phyloP scores from a whole-genome alignment of 2,888 invertebrate species.

The Agonum fuliginosum region DNA sequence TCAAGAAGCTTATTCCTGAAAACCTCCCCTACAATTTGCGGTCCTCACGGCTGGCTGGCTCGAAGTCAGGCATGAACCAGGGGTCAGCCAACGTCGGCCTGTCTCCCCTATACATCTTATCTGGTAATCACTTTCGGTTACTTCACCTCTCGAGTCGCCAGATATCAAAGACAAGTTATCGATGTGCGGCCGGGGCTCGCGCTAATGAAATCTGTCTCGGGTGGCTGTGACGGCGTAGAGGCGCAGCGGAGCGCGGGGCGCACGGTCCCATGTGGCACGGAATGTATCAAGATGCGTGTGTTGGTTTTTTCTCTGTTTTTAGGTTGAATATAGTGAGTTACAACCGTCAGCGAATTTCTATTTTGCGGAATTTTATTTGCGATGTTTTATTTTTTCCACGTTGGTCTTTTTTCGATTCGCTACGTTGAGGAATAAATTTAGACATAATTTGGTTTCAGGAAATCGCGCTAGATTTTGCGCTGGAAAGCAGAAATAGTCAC shows the following conservation, averaged over 20 bases:
- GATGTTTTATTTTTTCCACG: constrained; percentile 23
- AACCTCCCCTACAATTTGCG: too few relatives aligned
- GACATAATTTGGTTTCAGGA: background rate
- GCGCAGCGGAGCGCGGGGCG: background rate
- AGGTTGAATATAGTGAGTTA: constrained; percentile 12
- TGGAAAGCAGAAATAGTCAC: background rate
- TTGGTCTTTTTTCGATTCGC: constrained; percentile 8
- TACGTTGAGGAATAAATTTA: background rate
- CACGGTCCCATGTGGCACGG: constrained; percentile 26
- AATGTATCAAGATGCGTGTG: constrained; percentile 36
- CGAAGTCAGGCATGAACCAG: too few relatives aligned
- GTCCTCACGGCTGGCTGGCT: too few relatives aligned
- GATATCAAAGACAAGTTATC: constrained; percentile 50
- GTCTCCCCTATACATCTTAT: constrained; percentile 26
- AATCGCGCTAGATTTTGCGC: too few relatives aligned
- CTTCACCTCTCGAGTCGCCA: background rate
- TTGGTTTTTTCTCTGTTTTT: background rate
- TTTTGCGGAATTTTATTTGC: constrained; percentile 37
- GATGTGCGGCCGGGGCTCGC: constrained; percentile 32
- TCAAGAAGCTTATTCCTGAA: too few relatives aligned
- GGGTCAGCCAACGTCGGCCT: too few relatives aligned
- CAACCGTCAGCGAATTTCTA: constrained; percentile 39
- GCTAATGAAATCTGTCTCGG: constrained; percentile 33
- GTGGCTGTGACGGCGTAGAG: background rate
- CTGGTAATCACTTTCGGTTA: constrained; percentile 29